Conservation (phyloP, 2,888 invertebrate genomes). For the Marronus borbonicus region DNA sequence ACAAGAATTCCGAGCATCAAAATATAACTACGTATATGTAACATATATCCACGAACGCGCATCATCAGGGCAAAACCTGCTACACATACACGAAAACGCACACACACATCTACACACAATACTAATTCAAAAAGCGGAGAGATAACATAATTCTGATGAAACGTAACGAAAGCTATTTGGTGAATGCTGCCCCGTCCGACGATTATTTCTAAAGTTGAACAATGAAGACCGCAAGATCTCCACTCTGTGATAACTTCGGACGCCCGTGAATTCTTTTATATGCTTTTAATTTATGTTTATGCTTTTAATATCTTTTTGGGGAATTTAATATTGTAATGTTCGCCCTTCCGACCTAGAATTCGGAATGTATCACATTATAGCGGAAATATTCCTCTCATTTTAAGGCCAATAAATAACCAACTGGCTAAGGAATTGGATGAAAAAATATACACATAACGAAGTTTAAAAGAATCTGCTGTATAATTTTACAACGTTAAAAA, state of each 20-base stretch:
- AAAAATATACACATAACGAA: not conserved
- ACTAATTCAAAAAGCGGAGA: conserved; percentile 53
- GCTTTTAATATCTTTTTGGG: conserved; percentile 43
- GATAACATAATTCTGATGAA: conserved; percentile 58
- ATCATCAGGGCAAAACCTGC: conserved; percentile 2
- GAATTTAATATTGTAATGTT: conserved; percentile 43
- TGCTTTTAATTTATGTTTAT: conserved; percentile 46
- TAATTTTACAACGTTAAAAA: no score
- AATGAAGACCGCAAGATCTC: conserved; percentile 53
- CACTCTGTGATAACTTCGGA: conserved; percentile 45
- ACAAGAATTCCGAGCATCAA: conserved; percentile 55
- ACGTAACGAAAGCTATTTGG: conserved; percentile 55
- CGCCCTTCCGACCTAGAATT: conserved; percentile 30
- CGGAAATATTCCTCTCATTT: conserved; percentile 6
- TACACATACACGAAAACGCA: not conserved
- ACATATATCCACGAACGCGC: conserved; percentile 33
- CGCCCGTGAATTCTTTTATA: conserved; percentile 34
- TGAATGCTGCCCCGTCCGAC: conserved; percentile 55
- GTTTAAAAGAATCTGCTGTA: not conserved
- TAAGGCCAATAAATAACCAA: not conserved
- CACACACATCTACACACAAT: conserved; percentile 18
- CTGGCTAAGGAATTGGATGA: not conserved
- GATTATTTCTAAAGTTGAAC: conserved; percentile 50
- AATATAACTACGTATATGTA: conserved; percentile 53
- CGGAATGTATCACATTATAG: conserved; percentile 20